Base-by-base conservation (phyloP, 1,140 invertebrate genomes). In the Drosophila dunni region DNA sequence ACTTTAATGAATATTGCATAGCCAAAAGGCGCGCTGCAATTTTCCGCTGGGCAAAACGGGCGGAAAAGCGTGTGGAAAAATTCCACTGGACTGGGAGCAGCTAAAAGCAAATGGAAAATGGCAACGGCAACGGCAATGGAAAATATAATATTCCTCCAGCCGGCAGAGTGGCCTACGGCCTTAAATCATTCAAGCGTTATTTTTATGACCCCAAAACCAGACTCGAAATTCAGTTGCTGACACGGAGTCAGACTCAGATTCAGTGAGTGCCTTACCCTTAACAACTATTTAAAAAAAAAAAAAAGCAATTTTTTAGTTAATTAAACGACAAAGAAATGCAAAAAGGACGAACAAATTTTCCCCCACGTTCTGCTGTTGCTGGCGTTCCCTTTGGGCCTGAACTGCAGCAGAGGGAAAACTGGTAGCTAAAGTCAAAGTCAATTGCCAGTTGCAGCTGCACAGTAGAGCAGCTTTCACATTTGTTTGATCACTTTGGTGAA, bases 261-360 rank as follows among this genome's bases (percentile, higher is more conserved):
- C 62, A 38, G 2, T 8, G 29, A 46, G 29, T 60, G 57, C 42
- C 11, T 42, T 45, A 13, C 15, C 15, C n/a, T n/a, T 11, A 36
- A 29, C 2, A 82, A 75, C 75, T 76, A 81, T 78, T 76, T 80
- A 77, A 81, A 88, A 84, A 83, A 79, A 72, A 72, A 75, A 75
- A 88, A 86, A 90, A 83, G 77, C 77, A 88, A 91, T 90, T 90
- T 82, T 91, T 90, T 88, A 90, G 88, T 91, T 91, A 91, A 91
- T 91, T 91, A 91, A 91, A 89, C 88, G 80, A 88, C 88, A 91
- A 91, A 91, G 78, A 69, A 78, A 73, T 79, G 60, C 74, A 73
- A 80, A 80, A 68, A 60, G 67, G 70, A 65, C 74, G 65, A 68
- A 75, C 78, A 80, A 79, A 40, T 40, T 78, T 75, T 69, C 68